Evolutionary conservation across 1,140 invertebrate genomes (phyloP).

Genomic region (Dinoponera quadriceps): DNA sequence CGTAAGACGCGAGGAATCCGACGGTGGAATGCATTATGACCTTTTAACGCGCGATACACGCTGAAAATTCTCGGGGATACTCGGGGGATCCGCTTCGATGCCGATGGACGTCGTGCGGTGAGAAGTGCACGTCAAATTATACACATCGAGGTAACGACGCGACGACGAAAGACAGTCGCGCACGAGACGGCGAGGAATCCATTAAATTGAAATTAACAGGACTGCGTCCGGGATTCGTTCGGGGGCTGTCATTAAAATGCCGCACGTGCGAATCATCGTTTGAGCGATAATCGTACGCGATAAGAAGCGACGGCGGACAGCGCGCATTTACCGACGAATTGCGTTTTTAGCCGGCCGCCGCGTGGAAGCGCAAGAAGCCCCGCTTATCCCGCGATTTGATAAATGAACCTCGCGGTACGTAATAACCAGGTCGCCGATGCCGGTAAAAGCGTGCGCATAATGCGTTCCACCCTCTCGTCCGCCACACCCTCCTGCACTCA

Average conservation of each 20-base stretch:
- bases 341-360: constrained; percentile 43
- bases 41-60: background rate
- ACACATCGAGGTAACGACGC: constrained; percentile 26
- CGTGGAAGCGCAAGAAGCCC: constrained; percentile 40
- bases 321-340: constrained; percentile 46
- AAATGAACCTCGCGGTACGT: constrained; percentile 57
- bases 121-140: constrained; percentile 19
- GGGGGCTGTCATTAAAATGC: constrained; percentile 49
- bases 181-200: constrained; percentile 12
- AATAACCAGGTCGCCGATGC: constrained; percentile 55
- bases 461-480: constrained; percentile 30
- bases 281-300: constrained; percentile 48
- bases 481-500: background rate
- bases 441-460: constrained; percentile 54
- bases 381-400: constrained; percentile 54
- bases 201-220: constrained; percentile 57
- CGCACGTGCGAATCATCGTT: constrained; percentile 50
- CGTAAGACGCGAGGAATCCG: background rate
- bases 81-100: no score
- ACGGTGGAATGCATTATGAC: background rate
- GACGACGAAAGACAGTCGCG: constrained; percentile 40
- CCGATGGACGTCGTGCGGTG: no score
- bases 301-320: constrained; percentile 52
- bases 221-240: constrained; percentile 12
- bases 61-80: background rate